Percentiles rank a stretch among this genome's conserved stretches.
Conservation (phyloP, 2,888 invertebrate species). For the Diabrotica balteata region DNA sequence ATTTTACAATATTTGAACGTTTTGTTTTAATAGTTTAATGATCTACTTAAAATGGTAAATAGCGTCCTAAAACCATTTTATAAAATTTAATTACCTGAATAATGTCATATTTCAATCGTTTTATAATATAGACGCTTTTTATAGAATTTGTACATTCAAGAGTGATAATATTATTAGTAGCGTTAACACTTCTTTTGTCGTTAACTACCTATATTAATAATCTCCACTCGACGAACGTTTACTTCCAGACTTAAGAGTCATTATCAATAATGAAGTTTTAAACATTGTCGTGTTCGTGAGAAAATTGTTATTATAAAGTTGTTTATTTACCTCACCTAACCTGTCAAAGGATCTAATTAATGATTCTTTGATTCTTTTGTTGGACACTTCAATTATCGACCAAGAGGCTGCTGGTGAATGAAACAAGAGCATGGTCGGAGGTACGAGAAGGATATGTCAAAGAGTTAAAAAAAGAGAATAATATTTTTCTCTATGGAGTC, state of each 20-base stretch:
- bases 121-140: too few species aligned
- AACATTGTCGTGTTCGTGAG: constrained; percentile 23
- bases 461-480: neutral
- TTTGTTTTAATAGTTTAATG: too few species aligned
- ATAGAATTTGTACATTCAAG: too few species aligned
- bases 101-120: too few species aligned
- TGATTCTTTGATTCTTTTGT: constrained; percentile 28
- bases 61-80: too few species aligned
- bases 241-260: constrained; percentile 26
- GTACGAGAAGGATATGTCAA: neutral
- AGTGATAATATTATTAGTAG: too few species aligned
- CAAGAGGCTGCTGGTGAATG: constrained; percentile 1
- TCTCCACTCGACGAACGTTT: neutral
- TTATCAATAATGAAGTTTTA: constrained; percentile 29
- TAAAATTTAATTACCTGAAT: too few species aligned
- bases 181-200: too few species aligned
- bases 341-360: constrained; percentile 32
- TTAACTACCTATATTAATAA: neutral
- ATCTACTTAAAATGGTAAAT: too few species aligned
- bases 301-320: constrained; percentile 32
- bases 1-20: too few species aligned
- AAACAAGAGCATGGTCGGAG: constrained; percentile 12
- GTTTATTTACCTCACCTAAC: constrained; percentile 26
- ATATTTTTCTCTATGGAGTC: too few species aligned
- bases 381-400: constrained; percentile 24